These are phyloP conservation scores for Danio albolineatus DNA, from an alignment of 2,797 vertebrate genomes.

Conservation along the genomic window DNA sequence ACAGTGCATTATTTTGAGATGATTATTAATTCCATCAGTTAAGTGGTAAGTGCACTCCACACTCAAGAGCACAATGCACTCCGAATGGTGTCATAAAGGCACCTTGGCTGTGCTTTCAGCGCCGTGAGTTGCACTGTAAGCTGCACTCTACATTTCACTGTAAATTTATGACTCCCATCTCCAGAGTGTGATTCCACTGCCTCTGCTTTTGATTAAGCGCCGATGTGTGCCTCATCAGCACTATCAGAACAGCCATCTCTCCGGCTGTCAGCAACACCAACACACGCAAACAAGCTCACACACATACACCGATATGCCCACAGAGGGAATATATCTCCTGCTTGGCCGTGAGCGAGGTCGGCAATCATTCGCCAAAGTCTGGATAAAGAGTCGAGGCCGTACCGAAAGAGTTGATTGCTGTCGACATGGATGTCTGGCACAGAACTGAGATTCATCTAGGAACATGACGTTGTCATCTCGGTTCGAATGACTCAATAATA, in stretches of 20 bases:
- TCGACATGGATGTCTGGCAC: slow-evolving; percentile 47
- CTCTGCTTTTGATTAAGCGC: slow-evolving; percentile 60
- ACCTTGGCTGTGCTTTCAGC: slow-evolving; percentile 20
- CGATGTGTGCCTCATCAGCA: slow-evolving; percentile 58
- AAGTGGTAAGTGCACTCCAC: slow-evolving; percentile 17
- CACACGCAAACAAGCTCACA: slow-evolving; percentile 25
- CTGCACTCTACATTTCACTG: slow-evolving; percentile 38
- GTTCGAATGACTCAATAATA: slow-evolving; percentile 39
- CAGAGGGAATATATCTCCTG: slow-evolving; percentile 47
- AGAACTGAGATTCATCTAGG: slow-evolving; percentile 18
- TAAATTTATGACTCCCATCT: slow-evolving; percentile 59
- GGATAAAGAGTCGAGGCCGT: slow-evolving; percentile 24
- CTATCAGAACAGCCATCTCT: slow-evolving; percentile 55
- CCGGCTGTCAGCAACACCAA: slow-evolving; percentile 44
- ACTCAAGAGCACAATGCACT: background rate
- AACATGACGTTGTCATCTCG: slow-evolving; percentile 11
- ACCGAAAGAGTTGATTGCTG: slow-evolving; percentile 48
- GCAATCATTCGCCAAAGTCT: slow-evolving; percentile 47
- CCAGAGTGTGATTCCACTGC: slow-evolving; percentile 53
- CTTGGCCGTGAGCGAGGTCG: slow-evolving; percentile 53
- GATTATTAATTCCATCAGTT: slow-evolving; percentile 20
- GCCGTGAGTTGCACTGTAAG: background rate
- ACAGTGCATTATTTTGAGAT: background rate
- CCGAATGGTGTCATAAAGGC: background rate
- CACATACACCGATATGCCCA: slow-evolving; percentile 36